Evolutionary conservation across 2,888 invertebrate genomes (phyloP).

Genomic region (Embidobia sp.): DNA sequence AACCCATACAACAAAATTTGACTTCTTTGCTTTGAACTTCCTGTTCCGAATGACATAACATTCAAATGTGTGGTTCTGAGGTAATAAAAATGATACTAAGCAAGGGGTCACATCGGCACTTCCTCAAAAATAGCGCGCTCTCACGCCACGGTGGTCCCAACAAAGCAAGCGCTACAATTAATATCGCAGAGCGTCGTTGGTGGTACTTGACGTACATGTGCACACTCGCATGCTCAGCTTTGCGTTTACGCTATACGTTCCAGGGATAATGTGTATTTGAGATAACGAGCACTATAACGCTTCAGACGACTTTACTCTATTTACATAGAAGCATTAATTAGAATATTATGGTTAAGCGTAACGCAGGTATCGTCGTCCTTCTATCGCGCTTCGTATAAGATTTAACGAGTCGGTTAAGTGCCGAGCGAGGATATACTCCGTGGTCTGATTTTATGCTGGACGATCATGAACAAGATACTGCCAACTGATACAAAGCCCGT

Average conservation of each 20-base stretch:
- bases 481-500: constrained; percentile 12
- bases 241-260: constrained; percentile 63
- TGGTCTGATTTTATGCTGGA: constrained; percentile 47
- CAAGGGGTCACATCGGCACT: constrained; percentile 11
- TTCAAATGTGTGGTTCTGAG: constrained; percentile 28
- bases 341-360: constrained; percentile 68
- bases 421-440: constrained; percentile 27
- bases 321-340: constrained; percentile 75
- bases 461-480: constrained; percentile 47
- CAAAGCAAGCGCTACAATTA: constrained; percentile 66
- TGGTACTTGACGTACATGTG: constrained; percentile 42
- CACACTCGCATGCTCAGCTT: constrained; percentile 53
- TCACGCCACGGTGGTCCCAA: constrained; percentile 67
- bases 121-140: constrained; percentile 59
- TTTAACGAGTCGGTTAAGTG: constrained; percentile 66
- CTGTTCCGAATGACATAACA: constrained; percentile 6
- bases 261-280: constrained; percentile 68
- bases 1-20: too few species aligned
- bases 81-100: constrained; percentile 18
- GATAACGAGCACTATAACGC: constrained; percentile 73
- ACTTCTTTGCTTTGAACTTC: constrained; percentile 1
- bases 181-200: constrained; percentile 60
- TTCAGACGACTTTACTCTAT: constrained; percentile 71
- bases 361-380: constrained; percentile 56
- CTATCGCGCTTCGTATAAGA: constrained; percentile 58